A percentile compares a stretch with the other conserved stretches of the same genome.
phyloP scores from a whole-genome alignment of 2,888 invertebrate genomes.

The Ypsolopha scabrella region DNA sequence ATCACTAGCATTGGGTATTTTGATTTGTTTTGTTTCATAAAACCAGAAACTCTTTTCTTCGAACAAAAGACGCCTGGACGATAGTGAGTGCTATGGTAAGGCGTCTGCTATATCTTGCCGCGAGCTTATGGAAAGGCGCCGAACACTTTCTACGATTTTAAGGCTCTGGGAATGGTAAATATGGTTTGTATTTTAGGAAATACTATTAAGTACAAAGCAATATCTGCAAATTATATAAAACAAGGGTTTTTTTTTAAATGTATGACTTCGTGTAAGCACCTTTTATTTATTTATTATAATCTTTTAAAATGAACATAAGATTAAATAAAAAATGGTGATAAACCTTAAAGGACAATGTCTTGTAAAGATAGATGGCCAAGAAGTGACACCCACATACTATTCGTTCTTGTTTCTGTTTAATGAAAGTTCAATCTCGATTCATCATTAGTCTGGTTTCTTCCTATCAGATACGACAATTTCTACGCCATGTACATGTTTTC shows the following conservation, averaged over 20 bases:
- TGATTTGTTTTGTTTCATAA: neutral
- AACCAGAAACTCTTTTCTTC: no score
- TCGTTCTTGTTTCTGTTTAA: neutral
- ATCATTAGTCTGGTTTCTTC: conserved; percentile 23
- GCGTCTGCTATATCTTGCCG: neutral
- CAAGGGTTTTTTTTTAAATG: no score
- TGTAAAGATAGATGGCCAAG: neutral
- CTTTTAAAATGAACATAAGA: no score
- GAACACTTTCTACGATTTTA: neutral
- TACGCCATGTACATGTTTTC: no score
- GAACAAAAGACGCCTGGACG: no score
- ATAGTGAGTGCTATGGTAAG: neutral
- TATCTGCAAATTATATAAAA: neutral
- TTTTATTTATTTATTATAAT: no score
- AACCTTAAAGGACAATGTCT: neutral
- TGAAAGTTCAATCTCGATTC: conserved; percentile 33
- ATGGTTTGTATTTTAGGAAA: neutral
- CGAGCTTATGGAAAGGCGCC: neutral
- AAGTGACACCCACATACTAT: neutral
- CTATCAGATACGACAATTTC: no score
- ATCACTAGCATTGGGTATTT: no score
- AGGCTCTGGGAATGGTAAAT: no score
- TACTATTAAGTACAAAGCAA: neutral
- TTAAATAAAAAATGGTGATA: neutral
- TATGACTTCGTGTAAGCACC: no score